phyloP scores from a whole-genome alignment of 1,140 invertebrate species.

The Dendroctonus valens region DNA sequence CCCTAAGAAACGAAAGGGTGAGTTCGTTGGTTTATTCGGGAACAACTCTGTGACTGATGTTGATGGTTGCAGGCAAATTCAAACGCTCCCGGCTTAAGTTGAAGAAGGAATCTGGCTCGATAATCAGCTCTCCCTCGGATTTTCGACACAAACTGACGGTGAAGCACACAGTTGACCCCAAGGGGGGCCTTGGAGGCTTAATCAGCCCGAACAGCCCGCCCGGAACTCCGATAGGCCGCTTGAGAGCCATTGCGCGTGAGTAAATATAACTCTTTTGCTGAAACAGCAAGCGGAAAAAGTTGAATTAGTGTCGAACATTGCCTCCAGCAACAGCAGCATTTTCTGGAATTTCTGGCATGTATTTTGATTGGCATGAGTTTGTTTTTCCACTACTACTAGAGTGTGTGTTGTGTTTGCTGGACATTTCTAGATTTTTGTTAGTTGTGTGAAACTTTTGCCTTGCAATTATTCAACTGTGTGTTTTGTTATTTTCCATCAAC shows the following conservation, averaged over 20 bases:
- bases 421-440: conserved; percentile 3
- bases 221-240: conserved; percentile 72
- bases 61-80: conserved; percentile 67
- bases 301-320: too few species aligned
- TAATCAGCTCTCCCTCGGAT: conserved; percentile 86
- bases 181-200: conserved; percentile 51
- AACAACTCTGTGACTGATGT: neutral
- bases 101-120: conserved; percentile 76
- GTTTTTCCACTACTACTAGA: conserved; percentile 10
- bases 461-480: too few species aligned
- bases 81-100: conserved; percentile 74
- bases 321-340: conserved; percentile 1
- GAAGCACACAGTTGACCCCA: conserved; percentile 64
- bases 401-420: conserved; percentile 30
- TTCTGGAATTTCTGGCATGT: conserved; percentile 29
- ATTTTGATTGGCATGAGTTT: conserved; percentile 30
- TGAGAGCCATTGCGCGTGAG: conserved; percentile 85
- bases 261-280: conserved; percentile 38
- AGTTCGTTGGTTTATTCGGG: neutral
- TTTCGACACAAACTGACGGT: conserved; percentile 94
- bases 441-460: neutral
- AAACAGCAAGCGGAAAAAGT: neutral
- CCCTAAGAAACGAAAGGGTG: conserved; percentile 76
- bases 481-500: too few species aligned
- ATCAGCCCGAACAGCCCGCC: conserved; percentile 72